Evolutionary conservation across 2,888 invertebrate genomes (phyloP).

Genomic region (Caenorhabditis panamensis): DNA sequence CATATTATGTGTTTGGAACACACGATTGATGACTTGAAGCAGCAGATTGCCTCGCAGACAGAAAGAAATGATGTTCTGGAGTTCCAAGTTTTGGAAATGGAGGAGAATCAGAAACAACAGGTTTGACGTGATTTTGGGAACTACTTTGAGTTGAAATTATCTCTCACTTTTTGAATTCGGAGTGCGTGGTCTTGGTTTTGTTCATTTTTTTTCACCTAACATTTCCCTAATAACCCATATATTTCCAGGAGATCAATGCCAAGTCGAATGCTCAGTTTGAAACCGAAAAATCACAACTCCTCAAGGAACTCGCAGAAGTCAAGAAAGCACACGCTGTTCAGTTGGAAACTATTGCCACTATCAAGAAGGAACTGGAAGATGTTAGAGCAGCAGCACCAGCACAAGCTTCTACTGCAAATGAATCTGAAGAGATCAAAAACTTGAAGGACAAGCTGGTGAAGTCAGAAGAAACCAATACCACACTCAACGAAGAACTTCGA

Average conservation of each 20-base stretch:
- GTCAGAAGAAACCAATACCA: conserved; percentile 35
- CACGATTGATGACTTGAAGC: conserved; percentile 59
- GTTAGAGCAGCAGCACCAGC: conserved; percentile 18
- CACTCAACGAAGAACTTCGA: conserved; percentile 68
- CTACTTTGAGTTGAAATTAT: background rate
- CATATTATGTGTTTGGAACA: conserved; percentile 64
- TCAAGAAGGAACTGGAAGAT: conserved; percentile 43
- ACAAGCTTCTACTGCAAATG: background rate
- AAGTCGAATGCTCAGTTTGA: conserved; percentile 31
- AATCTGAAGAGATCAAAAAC: conserved; percentile 51
- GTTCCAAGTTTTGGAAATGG: conserved; percentile 77
- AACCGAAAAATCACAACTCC: conserved; percentile 31
- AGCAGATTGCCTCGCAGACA: conserved; percentile 59
- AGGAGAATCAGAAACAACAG: conserved; percentile 59
- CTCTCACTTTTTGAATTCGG: background rate
- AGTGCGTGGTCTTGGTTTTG: conserved; percentile 10
- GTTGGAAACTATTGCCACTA: conserved; percentile 20
- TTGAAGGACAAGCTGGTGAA: conserved; percentile 49
- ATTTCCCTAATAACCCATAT: background rate
- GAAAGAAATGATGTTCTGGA: conserved; percentile 79
- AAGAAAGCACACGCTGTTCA: conserved; percentile 31
- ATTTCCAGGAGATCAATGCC: conserved; percentile 18
- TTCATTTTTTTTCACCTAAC: background rate
- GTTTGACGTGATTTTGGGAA: conserved; percentile 33
- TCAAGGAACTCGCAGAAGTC: conserved; percentile 42